phyloP scores from a whole-genome alignment of 1,140 invertebrate genomes.

The Ditylenchus dipsaci region DNA sequence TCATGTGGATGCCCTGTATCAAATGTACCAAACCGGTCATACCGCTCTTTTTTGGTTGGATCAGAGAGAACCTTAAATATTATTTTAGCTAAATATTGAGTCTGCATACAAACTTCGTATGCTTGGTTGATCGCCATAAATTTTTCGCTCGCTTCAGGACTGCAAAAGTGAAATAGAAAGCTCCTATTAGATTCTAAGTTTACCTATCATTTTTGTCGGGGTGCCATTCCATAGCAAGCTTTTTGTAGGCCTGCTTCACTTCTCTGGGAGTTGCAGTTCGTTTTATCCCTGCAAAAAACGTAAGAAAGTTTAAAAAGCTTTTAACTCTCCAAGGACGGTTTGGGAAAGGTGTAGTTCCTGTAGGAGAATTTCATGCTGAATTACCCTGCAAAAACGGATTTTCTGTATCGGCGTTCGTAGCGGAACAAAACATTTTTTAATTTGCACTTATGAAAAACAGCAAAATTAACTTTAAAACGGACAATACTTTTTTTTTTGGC shows the following conservation, averaged over 20 bases:
- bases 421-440: too few relatives aligned
- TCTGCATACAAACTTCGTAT: constrained; percentile 39
- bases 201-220: constrained; percentile 48
- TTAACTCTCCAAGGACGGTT: too few relatives aligned
- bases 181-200: too few relatives aligned
- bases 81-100: constrained; percentile 7
- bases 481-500: too few relatives aligned
- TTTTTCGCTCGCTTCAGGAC: constrained; percentile 43
- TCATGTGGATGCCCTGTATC: constrained; percentile 16
- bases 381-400: too few relatives aligned
- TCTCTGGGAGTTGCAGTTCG: constrained; percentile 37
- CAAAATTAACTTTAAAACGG: too few relatives aligned
- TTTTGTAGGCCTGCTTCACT: constrained; percentile 56
- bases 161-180: background rate
- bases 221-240: constrained; percentile 53
- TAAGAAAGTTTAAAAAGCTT: background rate
- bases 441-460: too few relatives aligned
- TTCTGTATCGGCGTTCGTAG: too few relatives aligned
- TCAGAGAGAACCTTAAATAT: constrained; percentile 42
- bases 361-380: too few relatives aligned
- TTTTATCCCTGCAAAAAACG: constrained; percentile 33
- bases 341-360: too few relatives aligned
- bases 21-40: constrained; percentile 36
- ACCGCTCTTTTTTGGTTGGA: constrained; percentile 47
- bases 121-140: constrained; percentile 52